Percentiles rank a stretch among this genome's conserved stretches.
Conservation (phyloP, 2,113 vertebrate species). For the Sinocyclocheilus rhinocerous region DNA sequence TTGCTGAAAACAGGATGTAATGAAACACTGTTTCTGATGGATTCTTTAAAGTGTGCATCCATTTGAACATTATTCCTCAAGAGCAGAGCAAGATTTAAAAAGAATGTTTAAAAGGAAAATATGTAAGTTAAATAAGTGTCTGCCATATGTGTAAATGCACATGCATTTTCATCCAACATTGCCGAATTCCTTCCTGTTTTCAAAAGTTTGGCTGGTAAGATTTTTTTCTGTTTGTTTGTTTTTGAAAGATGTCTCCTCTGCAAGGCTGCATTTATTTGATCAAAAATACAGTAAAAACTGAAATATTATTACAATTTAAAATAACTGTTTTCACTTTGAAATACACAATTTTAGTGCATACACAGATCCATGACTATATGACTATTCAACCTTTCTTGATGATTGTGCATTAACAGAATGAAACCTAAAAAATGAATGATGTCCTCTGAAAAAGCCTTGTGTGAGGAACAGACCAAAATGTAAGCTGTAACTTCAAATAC, state of each 20-base stretch:
- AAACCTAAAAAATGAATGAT: no score
- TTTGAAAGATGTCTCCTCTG: background rate
- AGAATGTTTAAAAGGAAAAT: background rate
- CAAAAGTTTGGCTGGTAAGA: background rate
- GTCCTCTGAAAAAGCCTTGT: background rate
- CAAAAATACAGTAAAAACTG: background rate
- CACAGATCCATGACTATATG: background rate
- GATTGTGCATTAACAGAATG: background rate
- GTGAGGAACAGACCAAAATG: background rate
- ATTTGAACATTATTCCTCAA: background rate
- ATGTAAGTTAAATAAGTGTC: background rate
- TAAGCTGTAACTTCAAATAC: no score
- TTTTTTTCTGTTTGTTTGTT: background rate
- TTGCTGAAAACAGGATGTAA: background rate
- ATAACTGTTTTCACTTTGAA: background rate
- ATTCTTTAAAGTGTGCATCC: background rate
- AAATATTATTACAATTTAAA: background rate
- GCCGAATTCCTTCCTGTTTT: background rate
- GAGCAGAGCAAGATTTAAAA: background rate
- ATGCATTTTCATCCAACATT: background rate
- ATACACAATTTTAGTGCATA: background rate
- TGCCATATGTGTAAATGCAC: background rate
- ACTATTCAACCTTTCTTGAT: background rate
- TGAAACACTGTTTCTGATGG: background rate
- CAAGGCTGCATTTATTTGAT: background rate